These are phyloP conservation scores for Stegodyphus mimosarum DNA, from an alignment of 1,140 invertebrate species.

Conservation along the genomic window DNA sequence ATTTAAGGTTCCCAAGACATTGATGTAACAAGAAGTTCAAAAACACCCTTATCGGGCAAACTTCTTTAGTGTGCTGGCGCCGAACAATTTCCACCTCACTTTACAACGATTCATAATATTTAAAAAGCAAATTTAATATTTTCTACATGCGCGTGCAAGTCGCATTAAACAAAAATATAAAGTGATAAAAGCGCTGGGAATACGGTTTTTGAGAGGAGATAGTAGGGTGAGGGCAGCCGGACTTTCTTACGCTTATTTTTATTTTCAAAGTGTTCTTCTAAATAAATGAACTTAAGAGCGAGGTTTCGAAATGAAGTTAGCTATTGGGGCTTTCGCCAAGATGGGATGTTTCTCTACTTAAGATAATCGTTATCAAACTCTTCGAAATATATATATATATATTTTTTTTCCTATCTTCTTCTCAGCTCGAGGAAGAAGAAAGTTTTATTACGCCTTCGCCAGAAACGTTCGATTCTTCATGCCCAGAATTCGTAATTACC, in stretches of 20 bases:
- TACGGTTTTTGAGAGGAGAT: background rate
- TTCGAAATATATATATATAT: background rate
- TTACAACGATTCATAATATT: slow-evolving; percentile 43
- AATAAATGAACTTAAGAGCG: slow-evolving; percentile 57
- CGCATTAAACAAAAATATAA: slow-evolving; percentile 41
- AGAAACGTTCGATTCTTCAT: slow-evolving; percentile 36
- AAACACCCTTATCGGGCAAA: too few species aligned
- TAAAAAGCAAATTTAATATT: slow-evolving; percentile 56
- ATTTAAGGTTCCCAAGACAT: too few species aligned
- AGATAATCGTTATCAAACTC: slow-evolving; percentile 58
- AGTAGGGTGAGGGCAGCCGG: background rate
- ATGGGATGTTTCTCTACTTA: slow-evolving; percentile 30
- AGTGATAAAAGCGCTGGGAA: slow-evolving; percentile 41
- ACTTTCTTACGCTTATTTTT: slow-evolving; percentile 20
- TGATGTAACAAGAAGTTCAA: too few species aligned
- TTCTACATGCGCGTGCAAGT: background rate
- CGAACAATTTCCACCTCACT: background rate
- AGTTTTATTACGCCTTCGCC: slow-evolving; percentile 20
- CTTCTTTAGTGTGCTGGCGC: too few species aligned
- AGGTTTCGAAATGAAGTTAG: slow-evolving; percentile 52
- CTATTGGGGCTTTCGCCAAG: background rate
- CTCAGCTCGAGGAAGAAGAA: background rate
- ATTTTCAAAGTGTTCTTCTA: slow-evolving; percentile 41
- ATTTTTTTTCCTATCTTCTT: slow-evolving; percentile 15
- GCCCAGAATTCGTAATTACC: slow-evolving; percentile 56